Evolutionary conservation across 2,113 vertebrate genomes (phyloP).

Genomic region (Lampris megalopsis): DNA sequence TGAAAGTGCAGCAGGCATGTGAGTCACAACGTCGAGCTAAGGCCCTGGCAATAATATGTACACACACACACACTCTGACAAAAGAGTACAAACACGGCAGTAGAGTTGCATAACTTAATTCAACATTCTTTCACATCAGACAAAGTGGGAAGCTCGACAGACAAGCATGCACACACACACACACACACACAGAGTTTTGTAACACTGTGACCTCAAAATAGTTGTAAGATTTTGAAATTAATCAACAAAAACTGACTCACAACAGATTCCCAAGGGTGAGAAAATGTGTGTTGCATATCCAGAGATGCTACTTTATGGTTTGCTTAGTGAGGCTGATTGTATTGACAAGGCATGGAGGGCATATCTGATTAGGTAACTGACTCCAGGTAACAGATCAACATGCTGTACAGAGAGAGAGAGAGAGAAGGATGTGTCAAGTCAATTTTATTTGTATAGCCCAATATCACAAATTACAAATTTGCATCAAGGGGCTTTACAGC

Average conservation of each 20-base stretch:
- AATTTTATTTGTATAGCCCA: too few relatives aligned
- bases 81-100: not conserved
- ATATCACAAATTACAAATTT: too few relatives aligned
- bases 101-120: slow-evolving; percentile 23
- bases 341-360: not conserved
- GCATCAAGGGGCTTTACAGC: too few relatives aligned
- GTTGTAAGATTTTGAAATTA: not conserved
- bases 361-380: not conserved
- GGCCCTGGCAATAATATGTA: slow-evolving; percentile 21
- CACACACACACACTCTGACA: slow-evolving; percentile 16
- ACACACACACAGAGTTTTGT: not conserved
- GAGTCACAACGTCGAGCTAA: slow-evolving; percentile 41
- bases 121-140: slow-evolving; percentile 22
- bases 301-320: not conserved
- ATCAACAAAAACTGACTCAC: too few relatives aligned
- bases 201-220: not conserved
- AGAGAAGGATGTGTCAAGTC: not conserved
- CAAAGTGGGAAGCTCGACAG: slow-evolving; percentile 20
- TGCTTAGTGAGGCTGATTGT: not conserved
- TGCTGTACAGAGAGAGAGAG: too few relatives aligned
- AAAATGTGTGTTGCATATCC: not conserved
- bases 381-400: not conserved
- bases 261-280: not conserved
- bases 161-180: slow-evolving; percentile 13
- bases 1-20: slow-evolving; percentile 52